These are phyloP conservation scores for Scortum barcoo DNA, from an alignment of 2,113 vertebrate genomes.

Conservation along the genomic window DNA sequence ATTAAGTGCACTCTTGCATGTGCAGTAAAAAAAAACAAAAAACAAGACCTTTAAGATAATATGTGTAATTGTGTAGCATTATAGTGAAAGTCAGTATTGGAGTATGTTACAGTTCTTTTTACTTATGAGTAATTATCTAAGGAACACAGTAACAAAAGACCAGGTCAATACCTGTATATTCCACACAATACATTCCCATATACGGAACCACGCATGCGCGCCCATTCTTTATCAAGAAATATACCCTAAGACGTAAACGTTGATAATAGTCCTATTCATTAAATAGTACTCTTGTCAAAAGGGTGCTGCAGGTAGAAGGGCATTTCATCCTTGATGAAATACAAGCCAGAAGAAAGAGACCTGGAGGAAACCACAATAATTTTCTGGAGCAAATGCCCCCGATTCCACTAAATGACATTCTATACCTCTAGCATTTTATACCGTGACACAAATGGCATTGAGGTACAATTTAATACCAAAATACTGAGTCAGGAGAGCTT, in stretches of 20 bases:
- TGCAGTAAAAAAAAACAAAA: constrained; percentile 13
- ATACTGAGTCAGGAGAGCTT: constrained; percentile 82
- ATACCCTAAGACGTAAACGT: constrained; percentile 91
- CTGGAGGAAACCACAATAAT: constrained; percentile 95
- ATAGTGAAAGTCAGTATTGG: constrained; percentile 13
- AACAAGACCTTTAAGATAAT: not conserved
- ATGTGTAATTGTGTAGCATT: constrained; percentile 18
- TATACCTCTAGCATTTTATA: constrained; percentile 95
- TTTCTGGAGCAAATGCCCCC: constrained; percentile 93
- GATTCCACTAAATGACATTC: constrained; percentile 94
- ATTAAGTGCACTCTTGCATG: constrained; percentile 3
- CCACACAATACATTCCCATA: constrained; percentile 46
- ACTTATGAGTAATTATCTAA: constrained; percentile 28
- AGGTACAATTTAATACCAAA: constrained; percentile 94
- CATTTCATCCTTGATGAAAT: constrained; percentile 87
- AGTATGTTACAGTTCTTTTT: constrained; percentile 2
- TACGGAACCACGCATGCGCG: constrained; percentile 81
- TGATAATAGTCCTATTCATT: constrained; percentile 98
- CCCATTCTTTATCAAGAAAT: constrained; percentile 91
- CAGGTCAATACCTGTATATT: constrained; percentile 34
- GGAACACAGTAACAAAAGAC: constrained; percentile 29
- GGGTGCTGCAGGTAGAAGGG: constrained; percentile 66
- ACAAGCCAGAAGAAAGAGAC: constrained; percentile 95
- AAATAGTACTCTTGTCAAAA: constrained; percentile 98
- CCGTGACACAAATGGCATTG: constrained; percentile 95